Evolutionary conservation across 2,888 invertebrate genomes (phyloP), one percentile per base, ranked within the genome.

Genomic region (Ganaspis brasiliensis): DNA sequence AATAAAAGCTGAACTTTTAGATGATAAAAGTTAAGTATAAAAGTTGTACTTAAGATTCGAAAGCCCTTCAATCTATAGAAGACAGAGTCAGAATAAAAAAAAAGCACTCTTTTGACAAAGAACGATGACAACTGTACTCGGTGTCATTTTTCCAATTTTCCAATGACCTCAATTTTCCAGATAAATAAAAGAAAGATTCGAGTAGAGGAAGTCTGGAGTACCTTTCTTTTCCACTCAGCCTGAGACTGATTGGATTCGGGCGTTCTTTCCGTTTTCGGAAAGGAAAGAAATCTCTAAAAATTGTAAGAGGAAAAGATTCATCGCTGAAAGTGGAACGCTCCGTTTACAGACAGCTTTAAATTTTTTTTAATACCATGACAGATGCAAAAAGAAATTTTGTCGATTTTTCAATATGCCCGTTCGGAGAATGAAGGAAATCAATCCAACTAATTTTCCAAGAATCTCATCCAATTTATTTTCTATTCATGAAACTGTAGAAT

Each of bases 241-340:
- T 40, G 45, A 45, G 67, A 67, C 45, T 40, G 67, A 67, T 67
- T 67, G 67, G 67, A 67, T 67, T 24, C 67, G n/a, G 24, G 40
- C 40, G 45, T 45, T 67, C 45, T 67, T 67, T 67, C 40, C 67
- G 40, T 67, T 67, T 67, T 67, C n/a, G 67, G 67, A 26, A 67
- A 45, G 67, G 67, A 45, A 67, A 40, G 24, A 67, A 67, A 67
- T 67, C 45, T 45, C 40, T 67, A 45, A 67, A 67, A 67, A 45
- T 67, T 67, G 21, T 40, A 45, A 67, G 45, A 67, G 24, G 67
- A 67, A 67, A 67, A 21, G 40, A 45, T 45, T 67, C n/a, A 67
- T 45, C 45, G 40, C 19, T 21, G 67, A 45, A 67, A 45, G 67
- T 67, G n/a, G 67, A 67, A 45, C 37, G 26, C 57, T 61, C 35